Conservation (phyloP, 2,113 vertebrate genomes). For the Eubucco bourcierii region DNA sequence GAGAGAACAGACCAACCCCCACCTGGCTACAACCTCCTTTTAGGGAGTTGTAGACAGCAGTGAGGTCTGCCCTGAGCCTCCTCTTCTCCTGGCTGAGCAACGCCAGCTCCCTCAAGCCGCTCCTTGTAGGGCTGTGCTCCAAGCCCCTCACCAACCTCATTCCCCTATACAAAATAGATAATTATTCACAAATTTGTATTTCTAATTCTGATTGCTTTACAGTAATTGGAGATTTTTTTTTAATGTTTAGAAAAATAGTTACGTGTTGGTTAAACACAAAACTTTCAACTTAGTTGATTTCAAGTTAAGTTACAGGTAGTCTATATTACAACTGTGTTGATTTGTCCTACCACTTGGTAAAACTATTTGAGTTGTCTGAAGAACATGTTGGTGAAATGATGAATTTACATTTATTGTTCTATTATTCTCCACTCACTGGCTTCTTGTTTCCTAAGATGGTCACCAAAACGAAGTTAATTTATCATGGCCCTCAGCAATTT, state of each 20-base stretch:
- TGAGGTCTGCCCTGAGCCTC: no score
- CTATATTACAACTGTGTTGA: background rate
- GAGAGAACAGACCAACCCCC: no score
- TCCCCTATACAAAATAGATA: background rate
- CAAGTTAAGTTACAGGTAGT: background rate
- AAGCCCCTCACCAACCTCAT: no score
- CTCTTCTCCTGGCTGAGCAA: no score
- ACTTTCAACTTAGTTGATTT: background rate
- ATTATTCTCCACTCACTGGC: background rate
- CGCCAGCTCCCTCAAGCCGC: no score
- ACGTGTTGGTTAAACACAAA: background rate
- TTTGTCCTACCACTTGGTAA: background rate
- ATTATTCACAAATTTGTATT: background rate
- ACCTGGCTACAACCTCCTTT: no score
- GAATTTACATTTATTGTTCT: background rate
- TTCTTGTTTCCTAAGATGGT: background rate
- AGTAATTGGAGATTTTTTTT: background rate
- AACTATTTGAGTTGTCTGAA: background rate
- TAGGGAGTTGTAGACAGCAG: no score
- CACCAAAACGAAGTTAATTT: background rate
- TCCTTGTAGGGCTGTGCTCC: no score
- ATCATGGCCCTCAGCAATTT: background rate
- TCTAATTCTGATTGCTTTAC: background rate
- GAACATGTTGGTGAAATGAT: background rate
- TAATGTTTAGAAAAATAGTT: background rate